Evolutionary conservation across 2,888 invertebrate species (phyloP).

Genomic region (Pammene fasciana): DNA sequence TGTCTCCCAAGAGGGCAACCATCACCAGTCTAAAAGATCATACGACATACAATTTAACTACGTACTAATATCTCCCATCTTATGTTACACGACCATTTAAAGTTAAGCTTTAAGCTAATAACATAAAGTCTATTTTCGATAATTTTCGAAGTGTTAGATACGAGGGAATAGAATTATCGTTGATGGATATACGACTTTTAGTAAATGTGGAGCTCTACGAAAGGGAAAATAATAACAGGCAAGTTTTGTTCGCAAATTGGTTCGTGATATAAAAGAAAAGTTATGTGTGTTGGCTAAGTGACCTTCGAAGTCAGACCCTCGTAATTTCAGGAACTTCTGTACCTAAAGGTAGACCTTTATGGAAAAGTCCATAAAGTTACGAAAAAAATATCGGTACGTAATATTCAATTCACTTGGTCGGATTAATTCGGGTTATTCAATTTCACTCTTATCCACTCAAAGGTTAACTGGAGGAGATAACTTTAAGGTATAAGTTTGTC

Average conservation of each 20-base stretch:
- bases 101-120: not conserved
- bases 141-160: not conserved
- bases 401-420: too few species aligned
- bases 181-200: not conserved
- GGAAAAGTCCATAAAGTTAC: too few species aligned
- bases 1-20: conserved; percentile 10
- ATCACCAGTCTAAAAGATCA: not conserved
- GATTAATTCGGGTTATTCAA: too few species aligned
- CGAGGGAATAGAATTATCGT: not conserved
- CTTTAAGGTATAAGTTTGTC: too few species aligned
- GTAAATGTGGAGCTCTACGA: not conserved
- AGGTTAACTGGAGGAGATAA: too few species aligned
- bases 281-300: not conserved
- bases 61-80: not conserved
- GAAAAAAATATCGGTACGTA: too few species aligned
- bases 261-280: conserved; percentile 18
- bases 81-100: not conserved
- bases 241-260: conserved; percentile 19
- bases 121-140: not conserved
- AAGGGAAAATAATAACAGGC: conserved; percentile 8
- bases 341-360: too few species aligned
- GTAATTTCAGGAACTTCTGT: too few species aligned
- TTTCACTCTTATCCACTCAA: too few species aligned
- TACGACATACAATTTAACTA: not conserved
- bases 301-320: not conserved